Base-by-base conservation (phyloP, 1,140 invertebrate genomes). In the Cydia amplana region DNA sequence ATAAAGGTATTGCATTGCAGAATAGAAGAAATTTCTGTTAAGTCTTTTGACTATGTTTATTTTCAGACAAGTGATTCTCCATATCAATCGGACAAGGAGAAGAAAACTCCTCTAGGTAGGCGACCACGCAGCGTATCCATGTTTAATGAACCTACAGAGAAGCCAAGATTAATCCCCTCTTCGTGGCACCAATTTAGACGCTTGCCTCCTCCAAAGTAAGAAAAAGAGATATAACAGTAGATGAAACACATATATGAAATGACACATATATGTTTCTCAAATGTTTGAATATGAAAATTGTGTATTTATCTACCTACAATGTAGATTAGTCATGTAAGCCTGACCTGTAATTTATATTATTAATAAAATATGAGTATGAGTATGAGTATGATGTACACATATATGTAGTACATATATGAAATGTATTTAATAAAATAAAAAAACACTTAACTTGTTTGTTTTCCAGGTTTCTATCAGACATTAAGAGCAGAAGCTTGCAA, bases 81-180 rank as follows among this genome's bases (percentile, higher is more conserved):
- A 28, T 88, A 90, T 64, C 86, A 92, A 77, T 93, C 92, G 0
- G 93, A 93, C 77, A 87, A 83, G 70, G 93, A 93, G 74, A 93
- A 90, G 82, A 88, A 86, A 77, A 67, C 78, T 7, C 80, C 82
- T 16, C 91, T 87, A 78, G 82, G 76, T 78, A 82, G 85, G 46
- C 91, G 94, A 83, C 90, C 93, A 25, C 85, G 93, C 25, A 94
- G 94, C 80, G 87, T 94, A 5, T 94, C 94, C 0, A 90, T 94
- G 78, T 90, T 90, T 28, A 93, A 93, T 74, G 91, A 93, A 78
- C 81, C 91, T n/a, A 78, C 79, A 70, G 80, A 84, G 55, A 87
- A 90, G 83, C 80, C 87, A 32, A 82, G 86, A 86, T 70, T 89
- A 78, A 88, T 87, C 63, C 88, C 88, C 10, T 87, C 90, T 46